Base-by-base conservation (phyloP, 2,113 vertebrate genomes). In the Lasiurus cinereus region DNA sequence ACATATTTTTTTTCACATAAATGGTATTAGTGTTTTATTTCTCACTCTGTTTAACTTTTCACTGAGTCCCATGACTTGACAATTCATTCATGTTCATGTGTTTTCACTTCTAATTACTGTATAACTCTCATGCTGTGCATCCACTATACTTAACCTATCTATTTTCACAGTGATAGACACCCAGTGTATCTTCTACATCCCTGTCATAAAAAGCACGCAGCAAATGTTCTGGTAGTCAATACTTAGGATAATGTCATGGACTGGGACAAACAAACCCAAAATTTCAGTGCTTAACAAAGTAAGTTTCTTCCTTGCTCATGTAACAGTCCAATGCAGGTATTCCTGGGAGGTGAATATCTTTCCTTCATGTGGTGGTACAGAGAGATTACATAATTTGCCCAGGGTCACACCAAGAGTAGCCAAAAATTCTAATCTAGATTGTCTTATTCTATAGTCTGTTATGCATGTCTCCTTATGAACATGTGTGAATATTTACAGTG, bases 281-380 rank as follows among this genome's bases (percentile, higher is more conserved):
- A 54, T 87, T 87, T 91, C 43, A 83, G 33, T 87, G 33, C 62
- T 74, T 87, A 50, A 87, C 22, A 91, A 90, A 73, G 6, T 48
- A 91, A 78, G 18, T 74, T 67, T 91, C 66, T 67, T 87, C 80
- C 82, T 94, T 86, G 33, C 29, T 91, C n/a, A n/a, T 43, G 8
- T 88, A 82, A 43, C 2, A 82, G 21, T 46, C 29, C 59, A 56
- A 5, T 48, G 36, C 22, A 73, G 33, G 33, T 39, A 48, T 54
- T 88, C 22, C 77, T 83, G 15, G 39, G 22, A 83, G 22, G 31
- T 83, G 36, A 36, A 22, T 59, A 59, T 69, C 59, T 39, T 83
- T 95, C 27, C 15, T 77, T 86, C 43, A 50, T 27, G 70, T 67
- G 48, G 36, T 59, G 12, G 19, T 43, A 70, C 11, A 46, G n/a